Conservation (phyloP, 2,113 vertebrate genomes). For the Gallinago media region DNA sequence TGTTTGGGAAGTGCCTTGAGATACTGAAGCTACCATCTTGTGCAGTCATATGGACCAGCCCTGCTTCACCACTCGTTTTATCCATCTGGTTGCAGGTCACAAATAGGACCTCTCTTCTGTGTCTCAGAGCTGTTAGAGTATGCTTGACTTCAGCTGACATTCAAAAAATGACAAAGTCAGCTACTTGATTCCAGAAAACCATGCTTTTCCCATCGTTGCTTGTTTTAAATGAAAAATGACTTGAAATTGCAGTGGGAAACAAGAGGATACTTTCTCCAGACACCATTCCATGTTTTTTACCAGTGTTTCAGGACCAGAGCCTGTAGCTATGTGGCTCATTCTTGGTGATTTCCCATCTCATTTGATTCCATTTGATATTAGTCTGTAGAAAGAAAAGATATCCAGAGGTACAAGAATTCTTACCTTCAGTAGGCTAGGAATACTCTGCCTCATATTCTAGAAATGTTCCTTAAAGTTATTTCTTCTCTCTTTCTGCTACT, state of each 20-base stretch:
- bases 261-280: background rate
- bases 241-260: background rate
- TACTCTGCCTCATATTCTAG: background rate
- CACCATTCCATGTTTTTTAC: background rate
- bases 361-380: background rate
- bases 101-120: background rate
- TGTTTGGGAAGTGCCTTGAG: background rate
- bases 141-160: background rate
- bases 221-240: background rate
- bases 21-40: background rate
- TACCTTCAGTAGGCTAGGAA: background rate
- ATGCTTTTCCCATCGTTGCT: background rate
- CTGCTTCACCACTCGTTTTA: background rate
- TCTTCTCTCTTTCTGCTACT: background rate
- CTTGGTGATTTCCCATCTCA: background rate
- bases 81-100: background rate
- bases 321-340: background rate
- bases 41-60: background rate
- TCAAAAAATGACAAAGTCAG: background rate
- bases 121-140: background rate
- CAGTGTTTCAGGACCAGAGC: background rate
- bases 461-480: background rate
- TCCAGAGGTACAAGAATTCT: background rate
- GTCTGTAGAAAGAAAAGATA: background rate
- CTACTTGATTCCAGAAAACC: background rate